A percentile compares a stretch with the other conserved stretches of the same genome.
Evolutionary conservation across 2,113 vertebrate species (phyloP).

Genomic region (Vireo altiloquus): DNA sequence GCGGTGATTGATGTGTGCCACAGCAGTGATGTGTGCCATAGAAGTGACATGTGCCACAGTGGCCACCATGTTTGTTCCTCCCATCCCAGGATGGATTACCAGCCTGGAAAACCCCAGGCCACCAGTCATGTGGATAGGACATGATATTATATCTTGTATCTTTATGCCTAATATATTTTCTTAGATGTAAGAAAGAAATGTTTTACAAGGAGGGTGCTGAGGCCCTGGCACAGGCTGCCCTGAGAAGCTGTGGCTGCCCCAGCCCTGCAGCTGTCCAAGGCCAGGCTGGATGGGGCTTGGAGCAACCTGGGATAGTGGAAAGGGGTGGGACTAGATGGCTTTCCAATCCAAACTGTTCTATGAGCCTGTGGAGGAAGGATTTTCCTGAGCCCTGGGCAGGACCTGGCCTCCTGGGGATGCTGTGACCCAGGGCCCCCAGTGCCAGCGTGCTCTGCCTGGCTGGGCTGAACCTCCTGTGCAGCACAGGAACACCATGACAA

Average conservation of each 20-base stretch:
- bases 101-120: background rate
- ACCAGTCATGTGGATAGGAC: background rate
- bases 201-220: background rate
- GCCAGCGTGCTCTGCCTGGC: background rate
- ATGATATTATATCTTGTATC: background rate
- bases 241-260: background rate
- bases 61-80: background rate
- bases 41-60: fast-evolving
- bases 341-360: background rate
- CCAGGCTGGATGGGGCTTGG: background rate
- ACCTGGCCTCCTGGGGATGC: background rate
- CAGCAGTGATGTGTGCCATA: too few species aligned
- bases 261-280: background rate
- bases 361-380: background rate
- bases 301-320: background rate
- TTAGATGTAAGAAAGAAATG: background rate
- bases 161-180: background rate
- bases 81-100: background rate
- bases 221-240: background rate
- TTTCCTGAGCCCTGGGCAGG: background rate
- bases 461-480: background rate
- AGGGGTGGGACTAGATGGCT: background rate
- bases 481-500: background rate
- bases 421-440: background rate
- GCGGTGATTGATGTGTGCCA: too few species aligned